Conservation (phyloP, 2,113 vertebrate species). For the Apodemus speciosus region DNA sequence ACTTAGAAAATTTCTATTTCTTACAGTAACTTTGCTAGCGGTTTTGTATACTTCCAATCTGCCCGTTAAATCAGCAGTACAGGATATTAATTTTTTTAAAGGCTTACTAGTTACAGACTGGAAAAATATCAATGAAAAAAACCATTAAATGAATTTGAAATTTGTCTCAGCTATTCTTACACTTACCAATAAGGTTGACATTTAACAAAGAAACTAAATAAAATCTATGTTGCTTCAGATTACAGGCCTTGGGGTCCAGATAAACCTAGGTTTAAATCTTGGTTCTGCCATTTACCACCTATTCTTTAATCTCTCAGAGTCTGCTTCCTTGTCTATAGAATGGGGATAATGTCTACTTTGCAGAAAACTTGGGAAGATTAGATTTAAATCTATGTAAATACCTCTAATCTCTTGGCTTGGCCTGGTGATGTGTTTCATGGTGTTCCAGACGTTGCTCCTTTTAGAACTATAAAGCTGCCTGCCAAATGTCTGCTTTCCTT, state of each 20-base stretch:
- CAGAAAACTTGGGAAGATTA: slow-evolving; percentile 38
- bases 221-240: slow-evolving; percentile 26
- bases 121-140: slow-evolving; percentile 41
- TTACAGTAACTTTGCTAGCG: slow-evolving; percentile 41
- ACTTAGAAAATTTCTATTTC: slow-evolving; percentile 59
- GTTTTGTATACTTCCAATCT: slow-evolving; percentile 52
- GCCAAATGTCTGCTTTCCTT: background rate
- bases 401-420: background rate
- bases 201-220: slow-evolving; percentile 59
- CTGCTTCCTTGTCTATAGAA: slow-evolving; percentile 50
- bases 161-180: slow-evolving; percentile 46
- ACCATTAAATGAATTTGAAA: background rate
- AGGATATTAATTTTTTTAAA: slow-evolving; percentile 41
- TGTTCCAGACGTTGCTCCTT: slow-evolving; percentile 41
- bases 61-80: slow-evolving; percentile 43
- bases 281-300: slow-evolving; percentile 22
- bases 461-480: slow-evolving; percentile 34
- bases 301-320: slow-evolving; percentile 44
- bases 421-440: background rate
- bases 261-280: slow-evolving; percentile 14
- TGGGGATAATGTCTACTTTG: slow-evolving; percentile 34
- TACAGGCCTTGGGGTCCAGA: slow-evolving; percentile 4
- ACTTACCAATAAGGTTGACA: slow-evolving; percentile 23
- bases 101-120: background rate
- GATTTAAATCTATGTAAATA: slow-evolving; percentile 56